A percentile compares a stretch with the other conserved stretches of the same genome.
Evolutionary conservation across 2,797 vertebrate species (phyloP).

Genomic region (Hozukius guyotensis): DNA sequence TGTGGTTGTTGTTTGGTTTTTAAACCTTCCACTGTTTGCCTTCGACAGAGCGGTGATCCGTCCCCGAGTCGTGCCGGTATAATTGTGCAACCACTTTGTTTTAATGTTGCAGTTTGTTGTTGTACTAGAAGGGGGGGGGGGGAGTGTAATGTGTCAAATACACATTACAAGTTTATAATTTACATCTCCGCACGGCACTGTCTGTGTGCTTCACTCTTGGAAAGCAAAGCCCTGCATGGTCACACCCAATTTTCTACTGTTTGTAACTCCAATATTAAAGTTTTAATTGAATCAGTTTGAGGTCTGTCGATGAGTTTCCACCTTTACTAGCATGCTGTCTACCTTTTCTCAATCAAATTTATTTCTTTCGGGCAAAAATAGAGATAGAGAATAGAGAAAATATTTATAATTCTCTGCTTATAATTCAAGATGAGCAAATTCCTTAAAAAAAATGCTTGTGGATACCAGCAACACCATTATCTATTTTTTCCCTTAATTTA

Average conservation of each 20-base stretch:
- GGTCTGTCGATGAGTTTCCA: not conserved
- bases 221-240: constrained; percentile 24
- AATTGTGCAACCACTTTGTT: constrained; percentile 64
- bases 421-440: not conserved
- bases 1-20: constrained; percentile 60
- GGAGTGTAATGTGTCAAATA: constrained; percentile 38
- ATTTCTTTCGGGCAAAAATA: not conserved
- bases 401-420: not conserved
- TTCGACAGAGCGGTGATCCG: constrained; percentile 52
- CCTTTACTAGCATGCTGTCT: not conserved
- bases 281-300: constrained; percentile 31
- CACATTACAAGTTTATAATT: constrained; percentile 55
- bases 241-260: constrained; percentile 51
- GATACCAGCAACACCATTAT: not conserved
- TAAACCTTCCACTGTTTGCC: constrained; percentile 47
- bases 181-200: constrained; percentile 32
- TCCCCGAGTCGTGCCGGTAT: constrained; percentile 65
- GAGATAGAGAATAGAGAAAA: not conserved
- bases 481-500: not conserved
- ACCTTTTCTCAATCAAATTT: not conserved
- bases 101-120: constrained; percentile 66
- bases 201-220: constrained; percentile 38
- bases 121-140: constrained; percentile 7
- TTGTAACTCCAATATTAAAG: constrained; percentile 21
- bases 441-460: not conserved